Evolutionary conservation across 92 coral and sea anemone genomes (phyloP).

Genomic region (Epizoanthus ramosus): DNA sequence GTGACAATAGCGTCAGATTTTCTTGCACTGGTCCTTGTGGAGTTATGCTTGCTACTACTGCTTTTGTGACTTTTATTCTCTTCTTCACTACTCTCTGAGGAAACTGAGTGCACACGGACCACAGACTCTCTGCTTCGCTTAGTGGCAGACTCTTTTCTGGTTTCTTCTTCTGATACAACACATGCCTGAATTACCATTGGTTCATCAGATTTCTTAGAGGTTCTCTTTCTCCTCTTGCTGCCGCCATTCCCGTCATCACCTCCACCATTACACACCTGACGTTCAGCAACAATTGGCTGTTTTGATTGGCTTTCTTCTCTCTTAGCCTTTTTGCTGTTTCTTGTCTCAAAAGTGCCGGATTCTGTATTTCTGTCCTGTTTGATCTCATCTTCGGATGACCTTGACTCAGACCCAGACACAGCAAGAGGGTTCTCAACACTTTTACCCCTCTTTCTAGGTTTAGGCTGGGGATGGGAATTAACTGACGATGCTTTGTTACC

Average conservation of each 20-base stretch:
- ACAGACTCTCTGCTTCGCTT: conserved; percentile 38
- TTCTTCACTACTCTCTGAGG: conserved; percentile 22
- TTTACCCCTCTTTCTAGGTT: conserved; percentile 26
- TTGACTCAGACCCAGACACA: not conserved
- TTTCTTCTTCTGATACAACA: conserved; percentile 37
- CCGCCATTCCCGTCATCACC: conserved; percentile 9
- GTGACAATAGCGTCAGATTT: conserved; percentile 33
- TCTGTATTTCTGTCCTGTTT: not conserved
- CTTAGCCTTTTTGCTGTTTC: conserved; percentile 23
- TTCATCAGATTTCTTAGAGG: conserved; percentile 16
- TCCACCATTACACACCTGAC: not conserved
- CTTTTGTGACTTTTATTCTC: conserved; percentile 4
- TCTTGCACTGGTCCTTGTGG: not conserved
- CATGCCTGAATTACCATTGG: conserved; percentile 58
- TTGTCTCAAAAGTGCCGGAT: not conserved
- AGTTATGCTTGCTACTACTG: conserved; percentile 13
- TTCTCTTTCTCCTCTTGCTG: conserved; percentile 13
- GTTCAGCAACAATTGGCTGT: not conserved
- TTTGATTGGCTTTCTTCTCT: conserved; percentile 5
- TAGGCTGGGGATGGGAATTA: conserved; percentile 1
- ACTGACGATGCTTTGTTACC: not conserved
- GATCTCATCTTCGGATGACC: not conserved
- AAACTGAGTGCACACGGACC: conserved; percentile 52
- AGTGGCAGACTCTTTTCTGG: not conserved
- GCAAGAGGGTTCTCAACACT: conserved; percentile 28